phyloP scores from a whole-genome alignment of 1,140 invertebrate species.

The Psilanteris sp. region DNA sequence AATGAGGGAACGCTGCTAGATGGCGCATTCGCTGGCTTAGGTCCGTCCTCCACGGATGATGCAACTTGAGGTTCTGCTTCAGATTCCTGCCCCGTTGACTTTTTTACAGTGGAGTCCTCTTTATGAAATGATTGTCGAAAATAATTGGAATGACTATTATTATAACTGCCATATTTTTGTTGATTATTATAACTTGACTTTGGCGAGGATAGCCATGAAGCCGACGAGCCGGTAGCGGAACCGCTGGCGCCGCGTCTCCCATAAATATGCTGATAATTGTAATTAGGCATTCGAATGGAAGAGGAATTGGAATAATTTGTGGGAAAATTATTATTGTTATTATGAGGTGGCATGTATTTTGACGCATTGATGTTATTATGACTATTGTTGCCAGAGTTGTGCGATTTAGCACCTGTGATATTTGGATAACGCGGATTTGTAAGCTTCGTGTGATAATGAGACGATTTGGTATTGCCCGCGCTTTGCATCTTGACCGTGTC shows the following conservation, averaged over 20 bases:
- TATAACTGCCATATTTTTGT: constrained; percentile 7
- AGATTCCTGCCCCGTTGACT: neutral
- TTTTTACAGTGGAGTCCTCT: neutral
- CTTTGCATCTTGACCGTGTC: constrained; percentile 28
- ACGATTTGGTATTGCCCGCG: constrained; percentile 54
- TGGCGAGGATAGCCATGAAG: constrained; percentile 57
- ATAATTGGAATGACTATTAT: constrained; percentile 19
- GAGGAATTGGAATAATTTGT: constrained; percentile 7
- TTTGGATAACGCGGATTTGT: constrained; percentile 25
- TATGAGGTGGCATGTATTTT: constrained; percentile 38
- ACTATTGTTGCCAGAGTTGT: constrained; percentile 2
- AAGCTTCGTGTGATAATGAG: constrained; percentile 39
- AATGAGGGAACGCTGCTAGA: neutral
- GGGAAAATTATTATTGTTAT: constrained; percentile 1
- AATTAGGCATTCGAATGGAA: constrained; percentile 25
- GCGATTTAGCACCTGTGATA: constrained; percentile 6
- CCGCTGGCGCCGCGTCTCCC: constrained; percentile 30
- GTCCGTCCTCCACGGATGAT: neutral
- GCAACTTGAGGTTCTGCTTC: constrained; percentile 4
- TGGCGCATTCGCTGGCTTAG: neutral
- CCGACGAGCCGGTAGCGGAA: constrained; percentile 24
- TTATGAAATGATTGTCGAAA: neutral
- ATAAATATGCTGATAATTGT: constrained; percentile 39
- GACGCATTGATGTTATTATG: neutral
- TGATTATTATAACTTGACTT: constrained; percentile 32